These are phyloP conservation scores for Coranthus polyacanthus DNA, from an alignment of 2,797 vertebrate genomes.

Conservation along the genomic window DNA sequence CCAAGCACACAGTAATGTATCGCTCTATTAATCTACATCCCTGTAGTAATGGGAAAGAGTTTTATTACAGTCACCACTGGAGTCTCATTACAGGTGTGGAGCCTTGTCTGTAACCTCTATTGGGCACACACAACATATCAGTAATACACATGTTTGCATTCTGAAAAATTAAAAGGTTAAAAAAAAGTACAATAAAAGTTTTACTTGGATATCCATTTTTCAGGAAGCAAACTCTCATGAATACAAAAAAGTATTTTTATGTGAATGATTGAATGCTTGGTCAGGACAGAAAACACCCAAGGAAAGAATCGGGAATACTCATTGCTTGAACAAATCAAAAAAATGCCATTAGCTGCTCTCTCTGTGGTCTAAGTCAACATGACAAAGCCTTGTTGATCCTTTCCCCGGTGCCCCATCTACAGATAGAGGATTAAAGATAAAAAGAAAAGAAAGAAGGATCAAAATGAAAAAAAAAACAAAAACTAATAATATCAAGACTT, in stretches of 20 bases:
- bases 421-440: slow-evolving; percentile 8
- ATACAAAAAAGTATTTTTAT: neutral
- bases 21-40: slow-evolving; percentile 80
- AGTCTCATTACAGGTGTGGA: slow-evolving; percentile 71
- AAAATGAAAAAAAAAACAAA: neutral
- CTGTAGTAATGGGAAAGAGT: slow-evolving; percentile 65
- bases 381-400: slow-evolving; percentile 16
- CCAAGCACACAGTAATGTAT: slow-evolving; percentile 75
- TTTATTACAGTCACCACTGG: slow-evolving; percentile 70
- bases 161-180: no score
- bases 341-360: slow-evolving; percentile 21
- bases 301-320: neutral
- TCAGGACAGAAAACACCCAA: neutral
- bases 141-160: neutral
- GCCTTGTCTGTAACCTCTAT: slow-evolving; percentile 22
- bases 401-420: neutral
- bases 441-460: neutral
- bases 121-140: slow-evolving; percentile 15
- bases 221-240: neutral
- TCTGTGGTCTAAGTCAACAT: slow-evolving; percentile 20
- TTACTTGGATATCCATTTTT: no score
- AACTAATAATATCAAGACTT: neutral
- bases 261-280: neutral
- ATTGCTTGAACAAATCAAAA: neutral
- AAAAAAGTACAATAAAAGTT: no score